Evolutionary conservation across 2,888 invertebrate genomes (phyloP).

Genomic region (Heliconius cydno): DNA sequence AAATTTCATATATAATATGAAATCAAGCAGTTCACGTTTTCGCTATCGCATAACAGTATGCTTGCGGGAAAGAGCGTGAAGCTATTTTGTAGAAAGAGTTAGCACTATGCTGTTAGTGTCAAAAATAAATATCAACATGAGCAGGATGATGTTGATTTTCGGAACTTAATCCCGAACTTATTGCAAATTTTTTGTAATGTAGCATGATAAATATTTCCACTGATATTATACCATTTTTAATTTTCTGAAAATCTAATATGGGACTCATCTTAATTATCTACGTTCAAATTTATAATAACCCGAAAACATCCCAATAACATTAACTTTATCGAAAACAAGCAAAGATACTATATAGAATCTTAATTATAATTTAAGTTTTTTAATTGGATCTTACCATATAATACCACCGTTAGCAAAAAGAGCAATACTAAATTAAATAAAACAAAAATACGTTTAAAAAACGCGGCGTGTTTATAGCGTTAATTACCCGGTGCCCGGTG

Average conservation of each 20-base stretch:
- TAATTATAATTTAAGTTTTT: slow-evolving; percentile 21
- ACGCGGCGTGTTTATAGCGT: slow-evolving; percentile 55
- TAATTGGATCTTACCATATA: slow-evolving; percentile 36
- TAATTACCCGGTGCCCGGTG: slow-evolving; percentile 59
- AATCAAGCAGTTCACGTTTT: too few species aligned
- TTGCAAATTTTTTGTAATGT: too few species aligned
- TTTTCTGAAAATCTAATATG: not conserved
- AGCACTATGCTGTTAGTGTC: too few species aligned
- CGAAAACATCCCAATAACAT: slow-evolving; percentile 18
- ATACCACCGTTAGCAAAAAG: slow-evolving; percentile 45
- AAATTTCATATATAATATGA: too few species aligned
- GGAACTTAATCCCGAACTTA: too few species aligned
- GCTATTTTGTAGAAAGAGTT: too few species aligned
- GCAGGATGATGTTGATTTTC: too few species aligned
- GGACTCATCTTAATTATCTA: not conserved
- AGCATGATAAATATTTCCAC: not conserved
- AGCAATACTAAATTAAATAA: slow-evolving; percentile 56
- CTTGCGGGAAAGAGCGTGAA: not conserved
- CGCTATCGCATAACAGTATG: too few species aligned
- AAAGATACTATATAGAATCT: slow-evolving; percentile 15
- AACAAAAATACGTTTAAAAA: slow-evolving; percentile 50
- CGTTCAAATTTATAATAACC: slow-evolving; percentile 11
- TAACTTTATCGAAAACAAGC: slow-evolving; percentile 18
- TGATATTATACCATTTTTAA: not conserved
- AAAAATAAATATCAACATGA: too few species aligned